phyloP scores from a whole-genome alignment of 2,888 invertebrate species.

The Ophion slaviceki region DNA sequence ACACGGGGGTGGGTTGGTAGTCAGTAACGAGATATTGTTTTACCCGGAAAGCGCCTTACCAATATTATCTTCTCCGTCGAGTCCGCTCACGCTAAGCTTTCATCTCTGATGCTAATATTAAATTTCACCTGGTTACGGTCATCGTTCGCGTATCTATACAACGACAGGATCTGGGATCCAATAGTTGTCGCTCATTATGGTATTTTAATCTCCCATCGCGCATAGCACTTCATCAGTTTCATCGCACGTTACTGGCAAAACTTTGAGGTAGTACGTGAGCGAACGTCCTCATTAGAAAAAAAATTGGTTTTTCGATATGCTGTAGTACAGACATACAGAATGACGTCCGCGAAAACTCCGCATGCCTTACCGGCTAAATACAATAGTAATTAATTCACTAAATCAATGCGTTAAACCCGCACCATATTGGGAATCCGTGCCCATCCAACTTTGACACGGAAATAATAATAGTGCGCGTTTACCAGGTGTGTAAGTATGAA shows the following conservation, averaged over 20 bases:
- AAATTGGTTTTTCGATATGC: too few species aligned
- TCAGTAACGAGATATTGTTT: slow-evolving; percentile 76
- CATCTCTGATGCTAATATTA: slow-evolving; percentile 62
- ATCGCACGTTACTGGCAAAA: slow-evolving; percentile 17
- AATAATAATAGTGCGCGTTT: too few species aligned
- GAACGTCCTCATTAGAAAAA: too few species aligned
- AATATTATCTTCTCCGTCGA: slow-evolving; percentile 69
- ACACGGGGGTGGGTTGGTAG: slow-evolving; percentile 17
- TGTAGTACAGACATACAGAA: too few species aligned
- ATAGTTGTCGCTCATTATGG: slow-evolving; percentile 38
- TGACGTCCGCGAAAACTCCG: too few species aligned
- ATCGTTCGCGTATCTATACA: slow-evolving; percentile 37
- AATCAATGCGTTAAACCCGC: too few species aligned
- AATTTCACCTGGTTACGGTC: slow-evolving; percentile 60
- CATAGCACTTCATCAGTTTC: slow-evolving; percentile 29
- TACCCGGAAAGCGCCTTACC: slow-evolving; percentile 63
- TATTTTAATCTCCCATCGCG: slow-evolving; percentile 29
- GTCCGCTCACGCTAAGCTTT: slow-evolving; percentile 53
- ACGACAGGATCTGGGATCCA: neutral
- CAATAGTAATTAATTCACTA: too few species aligned
- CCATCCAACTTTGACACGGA: too few species aligned
- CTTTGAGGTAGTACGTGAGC: neutral
- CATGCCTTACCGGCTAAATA: too few species aligned
- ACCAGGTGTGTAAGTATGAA: too few species aligned
- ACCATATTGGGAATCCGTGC: too few species aligned